Percentiles rank a stretch among this genome's conserved stretches.
These are phyloP conservation scores for Ganaspis sp. DNA, from an alignment of 1,140 invertebrate genomes.

Conservation along the genomic window DNA sequence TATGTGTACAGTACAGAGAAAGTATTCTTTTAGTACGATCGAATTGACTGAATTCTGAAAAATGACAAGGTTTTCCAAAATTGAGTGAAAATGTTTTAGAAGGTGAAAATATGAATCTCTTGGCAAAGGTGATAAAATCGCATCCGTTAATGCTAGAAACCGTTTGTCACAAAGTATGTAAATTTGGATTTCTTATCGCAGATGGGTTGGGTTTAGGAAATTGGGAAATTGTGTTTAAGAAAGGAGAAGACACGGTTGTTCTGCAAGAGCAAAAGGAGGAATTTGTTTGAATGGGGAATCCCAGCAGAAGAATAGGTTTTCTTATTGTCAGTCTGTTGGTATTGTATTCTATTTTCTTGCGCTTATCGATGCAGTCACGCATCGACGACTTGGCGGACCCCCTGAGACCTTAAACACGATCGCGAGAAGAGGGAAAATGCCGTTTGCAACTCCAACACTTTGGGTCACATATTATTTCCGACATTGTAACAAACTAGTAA, in stretches of 20 bases:
- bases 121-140: too few species aligned
- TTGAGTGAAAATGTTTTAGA: too few species aligned
- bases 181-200: too few species aligned
- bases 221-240: too few species aligned
- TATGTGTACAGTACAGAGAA: too few species aligned
- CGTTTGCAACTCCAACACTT: constrained; percentile 12
- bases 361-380: constrained; percentile 25
- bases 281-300: background rate
- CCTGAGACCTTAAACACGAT: constrained; percentile 10
- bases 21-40: too few species aligned
- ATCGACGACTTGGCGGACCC: background rate
- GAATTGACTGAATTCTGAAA: too few species aligned
- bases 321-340: background rate
- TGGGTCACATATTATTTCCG: background rate
- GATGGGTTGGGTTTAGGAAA: too few species aligned
- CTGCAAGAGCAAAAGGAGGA: background rate
- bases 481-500: background rate
- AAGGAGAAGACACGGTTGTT: background rate
- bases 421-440: background rate
- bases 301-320: background rate
- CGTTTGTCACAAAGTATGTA: too few species aligned
- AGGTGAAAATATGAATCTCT: too few species aligned
- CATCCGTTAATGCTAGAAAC: too few species aligned
- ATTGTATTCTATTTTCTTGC: constrained; percentile 4
- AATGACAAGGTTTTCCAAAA: too few species aligned